Percentiles rank a stretch among this genome's conserved stretches.
Conservation (phyloP, 2,113 vertebrate species). For the Phycodurus eques region DNA sequence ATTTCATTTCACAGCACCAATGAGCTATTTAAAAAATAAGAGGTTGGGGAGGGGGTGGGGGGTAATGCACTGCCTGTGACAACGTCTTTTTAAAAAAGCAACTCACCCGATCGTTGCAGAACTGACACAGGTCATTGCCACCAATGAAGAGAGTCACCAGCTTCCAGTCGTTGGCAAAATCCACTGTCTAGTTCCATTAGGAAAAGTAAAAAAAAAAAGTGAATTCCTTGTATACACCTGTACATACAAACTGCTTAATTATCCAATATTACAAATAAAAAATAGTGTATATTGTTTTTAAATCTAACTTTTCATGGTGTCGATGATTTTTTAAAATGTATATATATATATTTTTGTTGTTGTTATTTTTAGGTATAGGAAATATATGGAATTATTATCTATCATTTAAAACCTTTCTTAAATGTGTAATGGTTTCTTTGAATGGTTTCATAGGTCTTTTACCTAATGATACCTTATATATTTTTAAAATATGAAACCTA, state of each 20-base stretch:
- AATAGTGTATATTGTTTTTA: no score
- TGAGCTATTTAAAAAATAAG: no score
- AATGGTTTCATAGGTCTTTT: no score
- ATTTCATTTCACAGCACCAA: slow-evolving; percentile 52
- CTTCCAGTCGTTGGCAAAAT: slow-evolving; percentile 90
- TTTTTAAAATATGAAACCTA: no score
- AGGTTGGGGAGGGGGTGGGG: neutral
- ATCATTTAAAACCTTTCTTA: no score
- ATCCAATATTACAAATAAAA: no score
- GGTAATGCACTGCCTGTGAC: neutral
- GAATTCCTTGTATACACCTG: neutral
- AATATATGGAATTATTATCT: no score
- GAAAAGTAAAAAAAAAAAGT: neutral
- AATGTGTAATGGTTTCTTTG: no score
- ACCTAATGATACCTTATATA: no score
- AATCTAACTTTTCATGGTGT: no score
- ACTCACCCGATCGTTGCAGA: slow-evolving; percentile 84
- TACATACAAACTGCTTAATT: neutral
- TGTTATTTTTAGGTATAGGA: no score
- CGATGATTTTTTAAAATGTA: neutral
- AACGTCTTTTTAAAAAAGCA: neutral
- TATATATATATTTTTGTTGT: neutral
- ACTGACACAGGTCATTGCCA: slow-evolving; percentile 86
- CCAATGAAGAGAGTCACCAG: slow-evolving; percentile 90
- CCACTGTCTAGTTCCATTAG: slow-evolving; percentile 71